Conservation (phyloP, 2,113 vertebrate genomes). For the Plectropomus leopardus region DNA sequence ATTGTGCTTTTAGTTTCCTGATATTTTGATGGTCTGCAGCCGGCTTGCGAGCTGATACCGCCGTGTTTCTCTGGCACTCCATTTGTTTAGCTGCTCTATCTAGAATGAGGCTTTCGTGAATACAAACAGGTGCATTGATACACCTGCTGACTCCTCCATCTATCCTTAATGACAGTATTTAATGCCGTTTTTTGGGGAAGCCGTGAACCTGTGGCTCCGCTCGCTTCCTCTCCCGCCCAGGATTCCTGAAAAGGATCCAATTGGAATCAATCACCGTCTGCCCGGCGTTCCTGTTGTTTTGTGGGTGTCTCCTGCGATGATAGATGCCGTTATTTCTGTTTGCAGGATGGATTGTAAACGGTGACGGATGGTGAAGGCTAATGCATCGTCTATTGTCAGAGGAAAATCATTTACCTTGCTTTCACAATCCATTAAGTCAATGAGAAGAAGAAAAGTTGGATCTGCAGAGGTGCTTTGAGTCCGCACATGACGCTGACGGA, state of each 20-base stretch:
- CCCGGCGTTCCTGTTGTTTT: conserved; percentile 53
- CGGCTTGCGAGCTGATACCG: conserved; percentile 27
- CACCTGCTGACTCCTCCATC: conserved; percentile 2
- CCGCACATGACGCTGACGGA: not conserved
- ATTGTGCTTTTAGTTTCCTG: conserved; percentile 8
- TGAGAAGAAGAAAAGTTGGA: conserved; percentile 38
- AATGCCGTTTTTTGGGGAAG: conserved; percentile 2
- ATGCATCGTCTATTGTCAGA: conserved; percentile 61
- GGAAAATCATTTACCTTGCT: conserved; percentile 65
- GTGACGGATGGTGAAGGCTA: conserved; percentile 64
- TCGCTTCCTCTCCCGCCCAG: not conserved
- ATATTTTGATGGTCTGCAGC: conserved; percentile 33
- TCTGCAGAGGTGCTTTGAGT: conserved; percentile 22
- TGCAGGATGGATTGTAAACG: conserved; percentile 63
- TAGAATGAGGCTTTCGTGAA: conserved; percentile 45
- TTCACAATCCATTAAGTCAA: conserved; percentile 63
- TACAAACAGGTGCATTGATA: conserved; percentile 1
- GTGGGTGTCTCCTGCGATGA: conserved; percentile 53
- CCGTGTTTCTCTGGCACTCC: conserved; percentile 25
- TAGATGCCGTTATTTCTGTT: conserved; percentile 65
- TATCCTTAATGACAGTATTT: conserved; percentile 32
- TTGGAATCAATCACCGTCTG: conserved; percentile 54
- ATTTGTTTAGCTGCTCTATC: conserved; percentile 58
- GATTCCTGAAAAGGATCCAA: conserved; percentile 48
- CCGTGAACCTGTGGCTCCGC: conserved; percentile 12